Evolutionary conservation across 2,797 vertebrate genomes (phyloP).

Genomic region (Neosalanx taihuensis): DNA sequence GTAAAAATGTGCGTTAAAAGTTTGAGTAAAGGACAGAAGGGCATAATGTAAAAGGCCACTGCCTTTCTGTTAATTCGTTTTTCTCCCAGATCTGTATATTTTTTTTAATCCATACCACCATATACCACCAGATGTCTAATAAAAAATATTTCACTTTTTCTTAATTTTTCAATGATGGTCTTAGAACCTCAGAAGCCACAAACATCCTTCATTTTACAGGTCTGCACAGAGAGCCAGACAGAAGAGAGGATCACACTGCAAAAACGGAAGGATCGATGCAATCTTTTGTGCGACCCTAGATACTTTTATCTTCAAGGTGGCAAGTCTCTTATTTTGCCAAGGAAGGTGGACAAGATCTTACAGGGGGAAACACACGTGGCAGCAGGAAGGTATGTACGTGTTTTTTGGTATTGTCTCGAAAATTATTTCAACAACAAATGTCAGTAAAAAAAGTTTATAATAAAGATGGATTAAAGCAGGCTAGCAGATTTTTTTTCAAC

Average conservation of each 20-base stretch:
- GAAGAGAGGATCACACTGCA: slow-evolving; percentile 57
- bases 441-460: too few relatives aligned
- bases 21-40: too few relatives aligned
- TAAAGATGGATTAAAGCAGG: not conserved
- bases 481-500: not conserved
- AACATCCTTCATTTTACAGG: slow-evolving; percentile 21
- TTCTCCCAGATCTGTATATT: too few relatives aligned
- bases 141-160: too few relatives aligned
- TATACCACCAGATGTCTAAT: too few relatives aligned
- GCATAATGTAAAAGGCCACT: too few relatives aligned
- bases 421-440: not conserved
- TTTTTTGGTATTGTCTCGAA: not conserved
- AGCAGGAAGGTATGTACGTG: slow-evolving; percentile 67
- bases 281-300: slow-evolving; percentile 85
- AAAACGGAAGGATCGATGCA: slow-evolving; percentile 66
- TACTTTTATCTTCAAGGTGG: slow-evolving; percentile 80
- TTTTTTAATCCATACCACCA: too few relatives aligned
- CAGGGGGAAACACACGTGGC: slow-evolving; percentile 24
- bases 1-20: too few relatives aligned
- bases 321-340: slow-evolving; percentile 75
- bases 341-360: slow-evolving; percentile 40
- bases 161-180: too few relatives aligned
- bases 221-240: slow-evolving; percentile 47
- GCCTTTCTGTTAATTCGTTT: too few relatives aligned
- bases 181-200: too few relatives aligned